phyloP scores from a whole-genome alignment of 1,140 invertebrate species.

The Brachionus paranguensis region DNA sequence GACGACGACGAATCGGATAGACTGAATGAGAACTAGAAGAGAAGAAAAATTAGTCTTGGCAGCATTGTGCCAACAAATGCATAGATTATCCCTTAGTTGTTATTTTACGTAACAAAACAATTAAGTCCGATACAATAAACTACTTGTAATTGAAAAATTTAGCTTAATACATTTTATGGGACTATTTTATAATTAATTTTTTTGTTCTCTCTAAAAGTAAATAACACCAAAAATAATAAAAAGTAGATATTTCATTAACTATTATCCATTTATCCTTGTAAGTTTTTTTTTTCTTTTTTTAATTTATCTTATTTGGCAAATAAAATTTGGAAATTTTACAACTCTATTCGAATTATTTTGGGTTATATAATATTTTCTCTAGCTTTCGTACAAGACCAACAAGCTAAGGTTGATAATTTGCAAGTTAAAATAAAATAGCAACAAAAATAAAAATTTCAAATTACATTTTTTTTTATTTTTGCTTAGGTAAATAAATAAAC shows the following conservation, averaged over 20 bases:
- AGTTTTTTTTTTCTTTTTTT: neutral
- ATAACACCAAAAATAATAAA: neutral
- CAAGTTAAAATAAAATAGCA: slow-evolving; percentile 22
- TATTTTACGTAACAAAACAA: slow-evolving; percentile 24
- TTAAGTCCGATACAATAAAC: neutral
- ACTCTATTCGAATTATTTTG: neutral
- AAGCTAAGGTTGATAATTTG: slow-evolving; percentile 21
- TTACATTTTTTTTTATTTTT: neutral
- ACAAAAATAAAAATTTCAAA: neutral
- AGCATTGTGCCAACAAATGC: neutral
- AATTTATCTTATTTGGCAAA: slow-evolving; percentile 33
- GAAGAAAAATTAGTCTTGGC: neutral
- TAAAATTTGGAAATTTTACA: slow-evolving; percentile 10
- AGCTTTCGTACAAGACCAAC: neutral
- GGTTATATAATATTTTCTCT: slow-evolving; percentile 13
- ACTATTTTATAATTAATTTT: slow-evolving; percentile 4
- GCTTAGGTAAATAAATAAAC: neutral
- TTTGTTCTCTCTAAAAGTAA: neutral
- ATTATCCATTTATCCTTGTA: slow-evolving; percentile 32
- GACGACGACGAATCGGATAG: neutral
- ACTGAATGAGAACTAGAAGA: neutral
- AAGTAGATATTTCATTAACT: neutral
- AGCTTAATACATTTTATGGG: slow-evolving; percentile 21
- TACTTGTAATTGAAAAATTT: slow-evolving; percentile 2
- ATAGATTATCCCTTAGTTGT: slow-evolving; percentile 16